These are phyloP conservation scores for rabbit (Oryctolagus cuniculus) DNA, from an alignment of 2,113 vertebrate species.

Conservation along the genomic window mOryCun1.1 NC_091451.1:30229501-30230000, in stretches of 20 bases:
- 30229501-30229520: background rate
- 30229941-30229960: slow-evolving; percentile 71
- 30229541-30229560: background rate
- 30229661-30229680: background rate
- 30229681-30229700: background rate
- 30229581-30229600: background rate
- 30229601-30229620: background rate
- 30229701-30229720: background rate
- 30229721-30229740: background rate
- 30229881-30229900: background rate
- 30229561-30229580: background rate
- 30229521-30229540: background rate
- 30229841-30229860: background rate
- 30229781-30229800: background rate
- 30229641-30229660: background rate
- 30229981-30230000: slow-evolving; percentile 88
- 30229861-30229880: background rate
- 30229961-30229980: slow-evolving; percentile 35
- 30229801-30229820: slow-evolving; percentile 26
- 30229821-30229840: background rate
- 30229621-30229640: background rate
- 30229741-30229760: background rate
- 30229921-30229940: slow-evolving; percentile 49
- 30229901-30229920: slow-evolving; percentile 67
- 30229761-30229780: slow-evolving; percentile 42